A percentile compares a stretch with the other conserved stretches of the same genome.
These are phyloP conservation scores for Macrosoma leucophasiata DNA, from an alignment of 2,888 invertebrate species.

Conservation along the genomic window DNA sequence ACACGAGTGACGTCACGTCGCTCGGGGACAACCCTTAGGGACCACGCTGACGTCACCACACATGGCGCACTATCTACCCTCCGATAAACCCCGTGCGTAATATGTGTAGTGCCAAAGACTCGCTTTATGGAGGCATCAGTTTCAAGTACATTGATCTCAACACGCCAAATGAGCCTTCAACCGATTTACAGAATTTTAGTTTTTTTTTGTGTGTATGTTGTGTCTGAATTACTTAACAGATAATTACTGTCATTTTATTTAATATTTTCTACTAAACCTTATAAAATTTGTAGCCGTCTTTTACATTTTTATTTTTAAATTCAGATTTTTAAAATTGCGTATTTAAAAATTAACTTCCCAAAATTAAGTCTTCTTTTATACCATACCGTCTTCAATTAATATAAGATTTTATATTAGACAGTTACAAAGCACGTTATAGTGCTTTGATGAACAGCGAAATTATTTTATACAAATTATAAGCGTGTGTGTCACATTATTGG, in stretches of 20 bases:
- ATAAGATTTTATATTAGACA: no score
- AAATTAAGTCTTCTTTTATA: slow-evolving; percentile 6
- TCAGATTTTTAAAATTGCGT: background rate
- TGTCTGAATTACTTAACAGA: slow-evolving; percentile 15
- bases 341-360: slow-evolving; percentile 3
- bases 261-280: slow-evolving; percentile 5
- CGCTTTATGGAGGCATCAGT: slow-evolving; percentile 16
- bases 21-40: slow-evolving; percentile 23
- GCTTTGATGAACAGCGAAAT: slow-evolving; percentile 25
- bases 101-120: slow-evolving; percentile 18
- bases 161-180: slow-evolving; percentile 32
- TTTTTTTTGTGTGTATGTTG: slow-evolving; percentile 17
- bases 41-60: slow-evolving; percentile 11
- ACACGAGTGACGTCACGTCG: slow-evolving; percentile 50
- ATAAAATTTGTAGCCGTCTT: slow-evolving; percentile 1
- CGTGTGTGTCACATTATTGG: slow-evolving; percentile 4
- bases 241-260: slow-evolving; percentile 7
- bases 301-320: slow-evolving; percentile 2
- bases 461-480: slow-evolving; percentile 8
- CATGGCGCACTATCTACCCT: no score
- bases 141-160: slow-evolving; percentile 44
- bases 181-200: slow-evolving; percentile 16
- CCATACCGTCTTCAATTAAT: slow-evolving; percentile 1
- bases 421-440: slow-evolving; percentile 33
- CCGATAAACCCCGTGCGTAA: no score